Evolutionary conservation across 2,113 vertebrate species (phyloP).

Genomic region (Oryctolagus cuniculus): mOryCun1.1 NC_091434.1:13230501-13231000

Average conservation of each 20-base stretch:
- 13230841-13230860: not conserved
- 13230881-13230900: not conserved
- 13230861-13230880: not conserved
- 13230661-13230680: not conserved
- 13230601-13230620: not conserved
- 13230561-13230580: not conserved
- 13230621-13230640: not conserved
- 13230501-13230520: not conserved
- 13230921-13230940: not conserved
- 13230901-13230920: not conserved
- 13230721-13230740: not conserved
- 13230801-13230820: not conserved
- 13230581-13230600: not conserved
- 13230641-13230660: not conserved
- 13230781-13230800: not conserved
- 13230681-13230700: not conserved
- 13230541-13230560: not conserved
- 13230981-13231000: not conserved
- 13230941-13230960: not conserved
- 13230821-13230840: not conserved
- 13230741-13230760: not conserved
- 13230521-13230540: fast-evolving
- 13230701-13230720: not conserved
- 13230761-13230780: not conserved
- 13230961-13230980: not conserved